Evolutionary conservation across 35 echinoderm and acorn worm species (phyloP), one percentile per base, ranked within the genome.

Genomic region (Anneissia japonica): DNA sequence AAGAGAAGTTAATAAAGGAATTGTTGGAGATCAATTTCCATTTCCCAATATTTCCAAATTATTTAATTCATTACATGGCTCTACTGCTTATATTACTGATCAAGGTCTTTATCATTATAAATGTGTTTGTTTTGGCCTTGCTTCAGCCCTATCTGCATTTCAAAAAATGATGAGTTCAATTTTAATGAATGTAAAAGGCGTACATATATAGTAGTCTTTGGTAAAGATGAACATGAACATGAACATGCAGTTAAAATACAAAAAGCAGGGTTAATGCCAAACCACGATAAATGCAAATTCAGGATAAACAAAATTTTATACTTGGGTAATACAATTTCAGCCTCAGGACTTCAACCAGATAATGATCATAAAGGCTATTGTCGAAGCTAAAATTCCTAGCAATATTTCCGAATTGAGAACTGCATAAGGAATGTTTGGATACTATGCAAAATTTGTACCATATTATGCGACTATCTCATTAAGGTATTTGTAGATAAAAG

Each of bases 41-140:
- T 30, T 95, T 30, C 93, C 89, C 5, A 37, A 85, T 77, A 95
- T 88, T 74, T 85, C 83, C 1, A 89, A 95, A 46, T 73, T 95
- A 35, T 90, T 92, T 6, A 33, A 88, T 29, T 88, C 89, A 77
- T 73, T 87, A 29, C 83, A 83, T 29, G 78, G 83, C 38, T 36
- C 93, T 32, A 85, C 28, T 34, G 46, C 89, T 34, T 95, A 88
- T 46, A 86, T 91, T 72, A 91, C 89, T 4, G 89, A 95, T 80
- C 37, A 77, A 56, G 88, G 89, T 29, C 32, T 88, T 21, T 91
- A 75, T 37, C 85, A 45, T 31, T 94, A 83, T 37, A 82, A 89
- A 43, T 17, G 85, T n/a, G 84, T 93, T 43, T 90, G 88, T 45
- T 90, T 90, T 41, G 88, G 92, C 6, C 81, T 90, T 56, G 88